Base-by-base conservation (phyloP, 2,888 invertebrate genomes). In the Tachina lurida region DNA sequence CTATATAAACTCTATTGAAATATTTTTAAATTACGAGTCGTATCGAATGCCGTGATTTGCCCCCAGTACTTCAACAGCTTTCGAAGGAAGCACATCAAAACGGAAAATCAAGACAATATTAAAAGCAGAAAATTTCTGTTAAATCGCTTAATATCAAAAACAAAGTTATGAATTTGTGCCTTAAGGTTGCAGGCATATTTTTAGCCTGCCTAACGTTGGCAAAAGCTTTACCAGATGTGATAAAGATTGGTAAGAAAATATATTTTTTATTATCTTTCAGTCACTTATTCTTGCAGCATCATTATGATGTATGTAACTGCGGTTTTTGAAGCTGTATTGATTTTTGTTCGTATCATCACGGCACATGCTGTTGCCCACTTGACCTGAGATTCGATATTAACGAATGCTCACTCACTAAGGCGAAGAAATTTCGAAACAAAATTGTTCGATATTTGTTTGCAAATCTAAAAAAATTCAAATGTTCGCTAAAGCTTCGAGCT, bases 221-320 rank as follows among this genome's bases (percentile, higher is more conserved):
- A n/a, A 67, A 84, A 15, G 89, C 91, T 31, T 87, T 92, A 82
- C 92, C 92, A 77, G 92, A 92, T 87, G 89, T 91, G 60, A 92
- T 92, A 45, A 92, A 92, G 89, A 92, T 92, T 86, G 92, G 92
- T 92, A 87, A 90, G 90, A 71, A 71, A 74, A 31, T 7, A 4
- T 3, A 4, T 3, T 31, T 31, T 4, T 2, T 31, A 3, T 31
- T 22, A 71, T 39, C 68, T 41, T 70, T 74, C 7, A 67, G 13
- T n/a, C 31, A 31, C 22, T 77, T n/a, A 56, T n/a, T 19, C 17
- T 10, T 47, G 52, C 54, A 74, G 65, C 81, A 87, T 84, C 77
- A 52, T 89, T 80, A 85, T 80, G 70, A 77, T 87, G 84, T 88
- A 87, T 88, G n/a, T n/a, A n/a, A n/a, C 81, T 87, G 84, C 67